A percentile compares a stretch with the other conserved stretches of the same genome.
phyloP scores from a whole-genome alignment of 2,113 vertebrate genomes.

The Leucoraja erinaceus region DNA sequence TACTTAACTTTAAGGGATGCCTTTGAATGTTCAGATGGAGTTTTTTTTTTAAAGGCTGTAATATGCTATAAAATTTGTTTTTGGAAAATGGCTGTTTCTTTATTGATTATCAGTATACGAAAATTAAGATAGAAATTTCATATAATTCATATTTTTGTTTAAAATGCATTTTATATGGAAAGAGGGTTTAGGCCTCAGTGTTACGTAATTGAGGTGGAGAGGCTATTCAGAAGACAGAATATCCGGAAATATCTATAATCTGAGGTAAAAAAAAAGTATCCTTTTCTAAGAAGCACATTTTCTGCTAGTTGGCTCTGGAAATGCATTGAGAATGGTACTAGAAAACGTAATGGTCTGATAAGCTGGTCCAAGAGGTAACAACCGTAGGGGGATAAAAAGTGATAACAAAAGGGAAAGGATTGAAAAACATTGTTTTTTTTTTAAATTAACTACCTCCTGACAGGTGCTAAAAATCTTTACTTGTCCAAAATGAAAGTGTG shows the following conservation, averaged over 20 bases:
- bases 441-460: neutral
- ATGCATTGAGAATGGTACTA: neutral
- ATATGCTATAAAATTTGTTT: too few species aligned
- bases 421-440: neutral
- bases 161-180: neutral
- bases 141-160: neutral
- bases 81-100: neutral
- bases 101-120: neutral
- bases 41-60: too few species aligned
- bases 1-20: neutral
- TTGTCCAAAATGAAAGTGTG: neutral
- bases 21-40: neutral
- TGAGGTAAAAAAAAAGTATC: neutral
- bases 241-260: too few species aligned
- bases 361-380: neutral
- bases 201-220: neutral
- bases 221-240: too few species aligned
- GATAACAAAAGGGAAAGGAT: too few species aligned
- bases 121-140: neutral
- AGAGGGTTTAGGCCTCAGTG: neutral
- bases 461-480: neutral
- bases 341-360: neutral
- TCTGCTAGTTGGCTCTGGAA: neutral
- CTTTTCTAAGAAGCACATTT: neutral
- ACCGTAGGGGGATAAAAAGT: neutral